Evolutionary conservation across 1,140 invertebrate genomes (phyloP).

Genomic region (Dryas iulia): DNA sequence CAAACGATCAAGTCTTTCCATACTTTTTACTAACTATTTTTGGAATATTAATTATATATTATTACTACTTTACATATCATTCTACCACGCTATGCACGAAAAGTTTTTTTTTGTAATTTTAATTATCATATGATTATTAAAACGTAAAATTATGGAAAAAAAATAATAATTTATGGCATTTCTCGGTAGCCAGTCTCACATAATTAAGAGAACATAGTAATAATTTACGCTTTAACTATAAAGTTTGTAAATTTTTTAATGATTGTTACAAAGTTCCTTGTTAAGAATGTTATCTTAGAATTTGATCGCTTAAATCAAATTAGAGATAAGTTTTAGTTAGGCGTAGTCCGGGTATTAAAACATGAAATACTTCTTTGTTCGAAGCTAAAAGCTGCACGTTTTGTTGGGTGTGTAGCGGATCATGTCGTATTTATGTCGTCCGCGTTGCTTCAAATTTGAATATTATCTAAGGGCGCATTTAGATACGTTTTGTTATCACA

Average conservation of each 20-base stretch:
- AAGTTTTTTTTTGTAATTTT: too few species aligned
- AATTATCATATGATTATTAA: too few species aligned
- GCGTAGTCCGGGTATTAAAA: not conserved
- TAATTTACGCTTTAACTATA: not conserved
- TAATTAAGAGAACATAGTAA: not conserved
- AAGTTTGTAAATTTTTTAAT: not conserved
- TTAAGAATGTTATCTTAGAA: slow-evolving; percentile 12
- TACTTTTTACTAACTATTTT: too few species aligned
- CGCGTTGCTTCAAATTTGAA: slow-evolving; percentile 12
- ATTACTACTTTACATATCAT: too few species aligned
- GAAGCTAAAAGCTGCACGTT: slow-evolving; percentile 9
- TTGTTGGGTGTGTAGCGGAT: slow-evolving; percentile 27
- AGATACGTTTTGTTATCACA: not conserved
- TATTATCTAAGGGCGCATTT: slow-evolving; percentile 17
- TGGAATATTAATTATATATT: too few species aligned
- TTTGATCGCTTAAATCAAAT: slow-evolving; percentile 1
- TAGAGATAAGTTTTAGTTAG: not conserved
- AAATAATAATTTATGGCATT: too few species aligned
- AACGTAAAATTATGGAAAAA: too few species aligned
- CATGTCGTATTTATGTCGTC: slow-evolving; percentile 19
- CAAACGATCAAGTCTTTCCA: too few species aligned
- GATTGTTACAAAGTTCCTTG: not conserved
- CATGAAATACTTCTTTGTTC: slow-evolving; percentile 10
- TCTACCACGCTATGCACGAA: too few species aligned
- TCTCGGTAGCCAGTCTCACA: not conserved